Percentiles rank a stretch among this genome's conserved stretches.
Conservation (phyloP, 1,140 invertebrate species). For the Drosophila athabasca region DNA sequence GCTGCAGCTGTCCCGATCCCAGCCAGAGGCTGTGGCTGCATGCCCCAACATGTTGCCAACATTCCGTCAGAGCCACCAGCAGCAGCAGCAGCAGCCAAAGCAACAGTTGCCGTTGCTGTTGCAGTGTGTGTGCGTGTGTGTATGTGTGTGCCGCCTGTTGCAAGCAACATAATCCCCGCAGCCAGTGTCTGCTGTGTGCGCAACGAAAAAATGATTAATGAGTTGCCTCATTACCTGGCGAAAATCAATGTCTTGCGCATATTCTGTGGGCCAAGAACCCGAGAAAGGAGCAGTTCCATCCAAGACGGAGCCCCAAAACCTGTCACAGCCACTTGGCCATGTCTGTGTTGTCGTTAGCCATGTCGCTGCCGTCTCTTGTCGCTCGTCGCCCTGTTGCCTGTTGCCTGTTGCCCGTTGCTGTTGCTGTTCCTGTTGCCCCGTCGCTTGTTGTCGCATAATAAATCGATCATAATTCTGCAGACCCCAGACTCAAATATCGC, state of each 20-base stretch:
- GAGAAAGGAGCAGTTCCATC: conserved; percentile 2
- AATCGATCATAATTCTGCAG: conserved; percentile 78
- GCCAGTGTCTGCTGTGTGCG: conserved; percentile 47
- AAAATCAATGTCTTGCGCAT: conserved; percentile 80
- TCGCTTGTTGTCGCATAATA: conserved; percentile 66
- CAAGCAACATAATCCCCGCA: conserved; percentile 56
- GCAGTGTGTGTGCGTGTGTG: conserved; percentile 11
- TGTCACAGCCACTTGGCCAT: conserved; percentile 56
- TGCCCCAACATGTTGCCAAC: conserved; percentile 75
- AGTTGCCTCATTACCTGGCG: conserved; percentile 80
- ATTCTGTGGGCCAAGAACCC: conserved; percentile 64
- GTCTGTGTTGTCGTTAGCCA: conserved; percentile 29
- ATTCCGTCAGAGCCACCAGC: conserved; percentile 65
- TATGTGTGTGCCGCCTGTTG: conserved; percentile 16
- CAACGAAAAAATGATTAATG: conserved; percentile 79
- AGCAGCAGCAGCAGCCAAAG: conserved; percentile 30
- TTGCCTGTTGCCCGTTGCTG: conserved; percentile 7
- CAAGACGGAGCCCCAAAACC: conserved; percentile 37
- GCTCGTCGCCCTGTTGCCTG: conserved; percentile 12
- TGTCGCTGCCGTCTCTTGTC: conserved; percentile 23
- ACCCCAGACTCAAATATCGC: conserved; percentile 64
- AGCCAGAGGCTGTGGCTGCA: conserved; percentile 42
- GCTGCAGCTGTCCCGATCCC: conserved; percentile 41
- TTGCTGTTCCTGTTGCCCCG: conserved; percentile 12
- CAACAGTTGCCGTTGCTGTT: conserved; percentile 37